These are phyloP conservation scores for Thereva unica DNA, from an alignment of 2,888 invertebrate species.

Conservation along the genomic window DNA sequence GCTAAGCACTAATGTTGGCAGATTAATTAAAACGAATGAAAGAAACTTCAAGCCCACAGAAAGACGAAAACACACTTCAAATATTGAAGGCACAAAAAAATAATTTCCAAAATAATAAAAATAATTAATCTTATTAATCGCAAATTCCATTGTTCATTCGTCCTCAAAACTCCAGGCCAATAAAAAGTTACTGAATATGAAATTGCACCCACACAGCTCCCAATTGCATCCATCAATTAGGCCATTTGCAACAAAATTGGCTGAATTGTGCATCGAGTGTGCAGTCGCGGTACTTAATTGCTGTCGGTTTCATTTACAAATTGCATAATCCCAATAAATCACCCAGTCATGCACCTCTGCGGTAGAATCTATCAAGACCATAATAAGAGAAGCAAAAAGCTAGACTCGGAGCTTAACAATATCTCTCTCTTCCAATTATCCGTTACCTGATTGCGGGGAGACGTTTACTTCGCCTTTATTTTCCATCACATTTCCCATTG, in stretches of 20 bases:
- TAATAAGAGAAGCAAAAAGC: neutral
- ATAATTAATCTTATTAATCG: too few species aligned
- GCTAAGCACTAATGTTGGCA: too few species aligned
- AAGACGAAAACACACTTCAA: too few species aligned
- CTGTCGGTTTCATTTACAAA: constrained; percentile 32
- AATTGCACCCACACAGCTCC: neutral
- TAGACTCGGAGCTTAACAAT: constrained; percentile 20
- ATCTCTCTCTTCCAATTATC: constrained; percentile 25
- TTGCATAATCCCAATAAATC: constrained; percentile 37
- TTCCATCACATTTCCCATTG: constrained; percentile 34
- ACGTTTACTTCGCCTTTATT: constrained; percentile 29
- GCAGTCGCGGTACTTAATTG: constrained; percentile 10
- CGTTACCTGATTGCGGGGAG: constrained; percentile 17
- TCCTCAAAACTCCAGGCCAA: too few species aligned
- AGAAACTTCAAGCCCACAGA: too few species aligned
- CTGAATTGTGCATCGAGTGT: neutral
- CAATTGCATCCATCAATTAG: too few species aligned
- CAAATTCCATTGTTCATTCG: too few species aligned
- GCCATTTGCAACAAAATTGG: neutral
- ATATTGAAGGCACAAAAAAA: too few species aligned
- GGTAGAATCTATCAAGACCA: constrained; percentile 27
- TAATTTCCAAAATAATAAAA: too few species aligned
- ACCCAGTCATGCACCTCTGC: constrained; percentile 8
- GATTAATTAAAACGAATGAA: too few species aligned
- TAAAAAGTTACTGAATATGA: neutral